A percentile compares a stretch with the other conserved stretches of the same genome.
Conservation (phyloP, 2,888 invertebrate species). For the Drosophila multiciliata region DNA sequence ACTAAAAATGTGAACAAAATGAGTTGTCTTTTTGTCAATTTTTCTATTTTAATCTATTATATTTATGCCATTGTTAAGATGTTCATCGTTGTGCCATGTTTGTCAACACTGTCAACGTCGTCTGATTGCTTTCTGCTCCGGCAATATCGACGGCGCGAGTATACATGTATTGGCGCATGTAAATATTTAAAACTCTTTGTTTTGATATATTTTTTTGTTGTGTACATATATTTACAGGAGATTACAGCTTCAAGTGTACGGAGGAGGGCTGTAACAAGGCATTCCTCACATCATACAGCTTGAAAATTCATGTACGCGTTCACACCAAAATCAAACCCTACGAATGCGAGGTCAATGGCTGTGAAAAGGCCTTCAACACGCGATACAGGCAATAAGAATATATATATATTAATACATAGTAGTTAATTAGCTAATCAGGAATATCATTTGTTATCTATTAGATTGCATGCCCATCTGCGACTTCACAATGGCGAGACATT, state of each 20-base stretch:
- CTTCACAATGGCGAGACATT: slow-evolving; percentile 97
- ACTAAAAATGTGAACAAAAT: background rate
- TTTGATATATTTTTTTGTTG: background rate
- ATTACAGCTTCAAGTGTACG: slow-evolving; percentile 96
- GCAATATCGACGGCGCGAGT: slow-evolving; percentile 5
- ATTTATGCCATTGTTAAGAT: background rate
- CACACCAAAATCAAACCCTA: slow-evolving; percentile 97
- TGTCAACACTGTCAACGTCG: slow-evolving; percentile 25
- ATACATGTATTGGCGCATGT: background rate
- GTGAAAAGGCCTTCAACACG: slow-evolving; percentile 97
- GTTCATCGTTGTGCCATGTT: slow-evolving; percentile 1
- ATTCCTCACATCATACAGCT: slow-evolving; percentile 96
- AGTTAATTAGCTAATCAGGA: slow-evolving; percentile 31
- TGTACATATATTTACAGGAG: slow-evolving; percentile 87
- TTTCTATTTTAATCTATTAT: background rate
- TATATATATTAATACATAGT: slow-evolving; percentile 7
- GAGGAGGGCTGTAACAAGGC: slow-evolving; percentile 95
- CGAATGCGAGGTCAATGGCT: slow-evolving; percentile 92
- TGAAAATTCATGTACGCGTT: slow-evolving; percentile 96
- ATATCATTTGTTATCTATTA: slow-evolving; percentile 42
- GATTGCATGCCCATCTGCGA: slow-evolving; percentile 94
- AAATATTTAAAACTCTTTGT: background rate
- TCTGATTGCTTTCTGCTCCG: slow-evolving; percentile 2
- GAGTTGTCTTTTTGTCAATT: background rate
- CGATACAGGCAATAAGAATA: slow-evolving; percentile 89